Base-by-base conservation (phyloP, 2,888 invertebrate species). In the Troides aeacus region DNA sequence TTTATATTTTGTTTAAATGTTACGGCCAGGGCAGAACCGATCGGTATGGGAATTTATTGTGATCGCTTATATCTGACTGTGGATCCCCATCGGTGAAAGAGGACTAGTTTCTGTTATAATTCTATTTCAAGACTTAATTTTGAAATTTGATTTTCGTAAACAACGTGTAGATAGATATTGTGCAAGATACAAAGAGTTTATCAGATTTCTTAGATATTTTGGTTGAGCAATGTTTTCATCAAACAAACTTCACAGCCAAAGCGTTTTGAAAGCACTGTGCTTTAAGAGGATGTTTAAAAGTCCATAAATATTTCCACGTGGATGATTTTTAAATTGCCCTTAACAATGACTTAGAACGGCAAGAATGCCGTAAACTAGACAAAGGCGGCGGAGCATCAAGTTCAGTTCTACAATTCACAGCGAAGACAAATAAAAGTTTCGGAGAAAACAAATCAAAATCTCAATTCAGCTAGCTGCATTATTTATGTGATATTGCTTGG, bases 401-500 rank as follows among this genome's bases (percentile, higher is more conserved):
- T 78, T 84, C 77, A 76, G 76, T 77, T 72, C 76, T 76, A 73
- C 84, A 77, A 81, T 83, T 85, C 80, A 76, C 77, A 78, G 76
- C 76, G 80, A 86, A 88, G 84, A 87, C 86, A 89, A 89, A 90
- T 88, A 89, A 90, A 92, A 92, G 84, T 92, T 92, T 88, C 77
- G 75, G 86, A 87, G 89, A 87, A 91, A 92, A 92, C 89, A 92
- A 92, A 92, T 92, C 92, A 91, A 89, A 91, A 91, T 88, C 86
- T 85, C 92, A 90, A 92, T 92, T 90, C 88, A 83, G 83, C 76
- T 83, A 83, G 84, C 81, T 92, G 91, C 89, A 91, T 92, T 92
- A 92, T 92, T 92, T 92, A 92, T 92, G 88, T 83, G 89, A 87
- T 90, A 89, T 89, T 88, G 88, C 89, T 84, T 83, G 86, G 82